Base-by-base conservation (phyloP, 2,113 vertebrate species). In the Daphoenositta chrysoptera region DNA sequence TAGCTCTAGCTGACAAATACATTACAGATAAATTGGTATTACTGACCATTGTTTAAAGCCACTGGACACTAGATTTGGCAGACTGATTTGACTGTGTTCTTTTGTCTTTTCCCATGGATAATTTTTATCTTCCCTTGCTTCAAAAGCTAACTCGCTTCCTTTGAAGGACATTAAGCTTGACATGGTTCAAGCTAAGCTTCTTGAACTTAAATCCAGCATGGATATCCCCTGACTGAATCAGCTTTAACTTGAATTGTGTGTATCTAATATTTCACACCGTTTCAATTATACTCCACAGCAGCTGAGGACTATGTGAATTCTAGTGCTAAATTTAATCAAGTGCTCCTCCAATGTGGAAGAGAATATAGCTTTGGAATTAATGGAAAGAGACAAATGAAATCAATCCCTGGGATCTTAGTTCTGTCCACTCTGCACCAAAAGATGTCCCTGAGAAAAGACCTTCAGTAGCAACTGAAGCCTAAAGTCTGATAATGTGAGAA, bases 291-390 rank as follows among this genome's bases (percentile, higher is more conserved):
- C 31, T 84, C 42, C 87, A 91, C 45, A 93, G 64, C 31, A 93
- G 56, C 60, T 57, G 47, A 96, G 63, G 83, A 87, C 86, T 83
- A 81, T 89, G 89, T 95, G 87, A 97, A 94, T 97, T 95, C 82
- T 96, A 93, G 63, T 85, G 88, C 89, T 96, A 96, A 96, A 97
- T 97, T 93, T 96, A 97, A 97, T 97, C 94, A 96, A 96, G 76
- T 92, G 47, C 53, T 94, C 72, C 86, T 98, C 89, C 92, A 97
- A 63, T 68, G 87, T 96, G 83, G 96, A 97, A 97, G 94, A 96
- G 78, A 97, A 89, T 30, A 15, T 93, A 73, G 91, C 70, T 94
- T 94, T 45, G 8, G 54, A 95, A 96, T 84, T 93, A 97, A 96
- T 89, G 35, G 73, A 95, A 98, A 96, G 88, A 95, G 71, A 94